Base-by-base conservation (phyloP, 1,140 invertebrate genomes). In the Diorhabda sublineata region DNA sequence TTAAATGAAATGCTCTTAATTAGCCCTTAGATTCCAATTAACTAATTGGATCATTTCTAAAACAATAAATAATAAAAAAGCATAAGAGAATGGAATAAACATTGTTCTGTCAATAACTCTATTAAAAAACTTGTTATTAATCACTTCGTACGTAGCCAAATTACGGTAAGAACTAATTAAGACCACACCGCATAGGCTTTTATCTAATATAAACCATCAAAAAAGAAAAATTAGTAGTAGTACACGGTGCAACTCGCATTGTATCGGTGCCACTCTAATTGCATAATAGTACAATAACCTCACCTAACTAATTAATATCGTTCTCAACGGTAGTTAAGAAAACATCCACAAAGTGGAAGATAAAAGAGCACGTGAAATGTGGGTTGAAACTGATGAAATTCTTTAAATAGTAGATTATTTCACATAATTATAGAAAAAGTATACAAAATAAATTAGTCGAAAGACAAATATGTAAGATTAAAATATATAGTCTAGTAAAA, bases 141-240 rank as follows among this genome's bases (percentile, higher is more conserved):
- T 52, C 47, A 52, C 47, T 4, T 52, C 6, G 47, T 52, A 52
- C 47, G 6, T 52, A 52, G 6, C 47, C 47, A 52, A 52, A 52
- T 52, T 52, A 52, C 47, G 47, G 47, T 52, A 52, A 8, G 47
- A 52, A 52, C 47, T 52, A 52, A 52, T 52, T 52, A 52, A 52
- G 47, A 52, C 47, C 47, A 52, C 47, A 52, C 47, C 47, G 47
- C 47, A 52, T 6, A 6, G 47, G 6, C 6, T n/a, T n/a, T 52
- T 52, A 52, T 52, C 47, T 52, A 6, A n/a, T 8, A 52, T 8
- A n/a, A 52, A 52, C 6, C 47, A 52, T 52, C 47, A 4, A 52
- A 52, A 52, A 52, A 52, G 47, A 52, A 52, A 52, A 52, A 52
- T 52, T 52, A 52, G 47, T 8, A 52, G 6, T 3, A 26, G 26